Evolutionary conservation across 2,113 vertebrate species (phyloP).

Genomic region (Paradoxurus hermaphroditus): DNA sequence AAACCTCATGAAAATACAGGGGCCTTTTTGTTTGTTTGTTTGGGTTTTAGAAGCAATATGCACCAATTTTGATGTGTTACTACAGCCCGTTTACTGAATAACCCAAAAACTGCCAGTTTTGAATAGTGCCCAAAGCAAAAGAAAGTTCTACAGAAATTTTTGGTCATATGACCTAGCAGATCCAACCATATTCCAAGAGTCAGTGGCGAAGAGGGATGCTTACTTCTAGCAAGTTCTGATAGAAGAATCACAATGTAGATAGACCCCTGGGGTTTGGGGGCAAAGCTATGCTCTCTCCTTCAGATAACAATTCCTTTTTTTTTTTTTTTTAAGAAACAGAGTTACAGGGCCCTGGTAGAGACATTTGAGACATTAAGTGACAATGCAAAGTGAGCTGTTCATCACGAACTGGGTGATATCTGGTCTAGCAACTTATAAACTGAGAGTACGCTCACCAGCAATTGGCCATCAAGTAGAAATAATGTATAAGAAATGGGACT

Average conservation of each 20-base stretch:
- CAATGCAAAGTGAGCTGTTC: neutral
- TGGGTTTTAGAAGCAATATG: neutral
- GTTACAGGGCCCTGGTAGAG: neutral
- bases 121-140: neutral
- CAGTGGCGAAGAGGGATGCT: neutral
- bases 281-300: neutral
- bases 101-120: neutral
- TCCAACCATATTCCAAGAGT: neutral
- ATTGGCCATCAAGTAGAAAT: neutral
- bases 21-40: too few species aligned
- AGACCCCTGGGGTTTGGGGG: neutral
- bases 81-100: neutral
- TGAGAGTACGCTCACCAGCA: neutral
- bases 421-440: neutral
- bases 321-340: neutral
- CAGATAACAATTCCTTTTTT: neutral
- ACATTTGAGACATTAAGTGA: neutral
- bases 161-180: neutral
- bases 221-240: neutral
- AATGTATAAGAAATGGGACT: neutral
- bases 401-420: neutral
- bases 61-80: neutral
- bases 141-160: neutral
- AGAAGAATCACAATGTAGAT: neutral
- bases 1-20: neutral